These are phyloP conservation scores for Capitella teleta DNA, from an alignment of 1,140 invertebrate genomes.

Conservation along the genomic window DNA sequence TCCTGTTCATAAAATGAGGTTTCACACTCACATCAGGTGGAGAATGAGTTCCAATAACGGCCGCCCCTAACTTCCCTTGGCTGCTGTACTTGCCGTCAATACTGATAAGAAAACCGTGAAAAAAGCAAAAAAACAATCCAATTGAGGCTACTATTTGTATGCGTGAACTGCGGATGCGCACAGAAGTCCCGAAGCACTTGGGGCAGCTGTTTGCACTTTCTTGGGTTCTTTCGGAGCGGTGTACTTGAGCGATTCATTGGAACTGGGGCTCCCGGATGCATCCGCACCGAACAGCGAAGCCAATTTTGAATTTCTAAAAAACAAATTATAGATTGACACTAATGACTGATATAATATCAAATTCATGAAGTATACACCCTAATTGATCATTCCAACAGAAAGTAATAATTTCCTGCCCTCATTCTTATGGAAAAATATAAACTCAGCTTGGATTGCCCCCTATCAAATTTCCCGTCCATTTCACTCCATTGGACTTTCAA, in stretches of 20 bases:
- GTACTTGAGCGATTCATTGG: background rate
- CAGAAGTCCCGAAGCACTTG: background rate
- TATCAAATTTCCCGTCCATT: too few relatives aligned
- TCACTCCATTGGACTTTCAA: too few relatives aligned
- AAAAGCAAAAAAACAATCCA: constrained; percentile 1
- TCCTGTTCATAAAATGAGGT: background rate
- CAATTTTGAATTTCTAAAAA: background rate
- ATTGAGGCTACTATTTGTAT: background rate
- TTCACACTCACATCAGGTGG: background rate
- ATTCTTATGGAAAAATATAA: too few relatives aligned
- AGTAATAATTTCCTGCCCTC: too few relatives aligned
- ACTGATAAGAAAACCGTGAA: constrained; percentile 21
- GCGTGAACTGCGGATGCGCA: background rate
- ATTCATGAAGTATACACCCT: too few relatives aligned
- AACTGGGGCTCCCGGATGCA: background rate
- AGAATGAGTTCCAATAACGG: constrained; percentile 33
- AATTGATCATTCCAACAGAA: too few relatives aligned
- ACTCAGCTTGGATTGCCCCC: too few relatives aligned
- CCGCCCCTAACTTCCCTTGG: constrained; percentile 41
- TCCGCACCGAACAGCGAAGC: background rate
- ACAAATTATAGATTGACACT: background rate
- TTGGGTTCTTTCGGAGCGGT: background rate
- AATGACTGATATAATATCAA: background rate
- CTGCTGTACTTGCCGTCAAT: constrained; percentile 34
- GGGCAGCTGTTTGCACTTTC: background rate